Base-by-base conservation (phyloP, 2,888 invertebrate species). In the Trissonchulus sp. region DNA sequence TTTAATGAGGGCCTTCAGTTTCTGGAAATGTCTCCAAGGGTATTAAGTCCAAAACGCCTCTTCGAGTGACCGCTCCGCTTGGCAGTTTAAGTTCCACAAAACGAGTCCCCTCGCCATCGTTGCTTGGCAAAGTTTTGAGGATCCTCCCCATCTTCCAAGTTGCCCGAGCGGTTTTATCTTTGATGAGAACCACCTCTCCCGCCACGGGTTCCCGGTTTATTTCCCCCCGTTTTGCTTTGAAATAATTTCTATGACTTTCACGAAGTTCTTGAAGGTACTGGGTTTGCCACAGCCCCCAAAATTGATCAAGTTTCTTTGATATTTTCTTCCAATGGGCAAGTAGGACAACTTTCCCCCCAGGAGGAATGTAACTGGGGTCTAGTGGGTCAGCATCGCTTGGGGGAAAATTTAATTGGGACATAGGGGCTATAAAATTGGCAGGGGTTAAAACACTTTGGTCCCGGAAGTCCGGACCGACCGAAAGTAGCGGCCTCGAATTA, bases 401-500 rank as follows among this genome's bases (percentile, higher is more conserved):
- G n/a, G 31, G 8, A 8, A 35, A 34, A 31, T 23, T 71, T 28
- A n/a, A n/a, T 2, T n/a, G 2, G 2, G 2, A 3, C n/a, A n/a
- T n/a, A n/a, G n/a, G 34, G n/a, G n/a, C 28, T 15, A 71, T 8
- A 71, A 71, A 71, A 15, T 71, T 3, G 2, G 33, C 15, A 3
- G 31, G 71, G n/a, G 71, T 31, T n/a, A 71, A 71, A n/a, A 8
- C n/a, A 23, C 28, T 35, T 2, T 34, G 31, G 8, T 31, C 31
- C 8, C 3, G n/a, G 15, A 71, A 71, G n/a, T 74, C 74, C 8
- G 30, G 23, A 2, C 74, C 72, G 23, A 74, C 74, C 8, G 23
- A 74, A n/a, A 74, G 31, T n/a, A 74, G 31, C 8, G 74, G 74
- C 23, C 74, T 8, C 8, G 30, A 74, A 74, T 74, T 65, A 30